Evolutionary conservation across 2,888 invertebrate genomes (phyloP), one percentile per base, ranked within the genome.

Genomic region (Seladonia tumulorum): DNA sequence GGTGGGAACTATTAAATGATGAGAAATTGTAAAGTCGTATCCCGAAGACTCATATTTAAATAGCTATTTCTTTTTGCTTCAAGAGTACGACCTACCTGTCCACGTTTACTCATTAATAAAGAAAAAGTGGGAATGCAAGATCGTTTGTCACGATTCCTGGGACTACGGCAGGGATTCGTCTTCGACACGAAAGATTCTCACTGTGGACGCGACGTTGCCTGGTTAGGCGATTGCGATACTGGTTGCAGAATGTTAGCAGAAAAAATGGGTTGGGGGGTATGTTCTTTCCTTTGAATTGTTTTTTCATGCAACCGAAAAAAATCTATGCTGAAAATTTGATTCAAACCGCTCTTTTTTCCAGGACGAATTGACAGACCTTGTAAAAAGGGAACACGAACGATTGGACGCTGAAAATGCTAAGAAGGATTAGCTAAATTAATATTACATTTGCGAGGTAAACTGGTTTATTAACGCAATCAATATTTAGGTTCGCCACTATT

Each of bases 21-120:
- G 2, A 47, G 22, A 70, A 63, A 2, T 49, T 0, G 29, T 72
- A 25, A 60, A 14, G 57, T 16, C 16, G 10, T 68, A 60, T 18
- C 39, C 18, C 39, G 39, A 22, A 14, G 25, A 25, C 35, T 35
- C 22, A 22, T 49, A 49, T 29, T 73, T 73, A 35, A 25, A 70
- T 60, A 73, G 8, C 57, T 71, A 81, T 66, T 53, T 47, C n/a
- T 14, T 45, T 63, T 47, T 1, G 45, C 39, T 83, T 82, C 7
- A 78, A 97, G 97, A 85, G 97, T 98, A 0, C 96, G 96, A 0
- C 95, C 96, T 0, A 96, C 96, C 93, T 97, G 97, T 94, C 97
- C 99, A 0, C 96, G 99, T 14, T 95, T 99, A 45, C 96, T 99
- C 29, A 98, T 99, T 66, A 99, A 99, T 95, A 96, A 98, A 47